Base-by-base conservation (phyloP, 2,797 vertebrate species). In the Dicrostonyx torquatus region DNA sequence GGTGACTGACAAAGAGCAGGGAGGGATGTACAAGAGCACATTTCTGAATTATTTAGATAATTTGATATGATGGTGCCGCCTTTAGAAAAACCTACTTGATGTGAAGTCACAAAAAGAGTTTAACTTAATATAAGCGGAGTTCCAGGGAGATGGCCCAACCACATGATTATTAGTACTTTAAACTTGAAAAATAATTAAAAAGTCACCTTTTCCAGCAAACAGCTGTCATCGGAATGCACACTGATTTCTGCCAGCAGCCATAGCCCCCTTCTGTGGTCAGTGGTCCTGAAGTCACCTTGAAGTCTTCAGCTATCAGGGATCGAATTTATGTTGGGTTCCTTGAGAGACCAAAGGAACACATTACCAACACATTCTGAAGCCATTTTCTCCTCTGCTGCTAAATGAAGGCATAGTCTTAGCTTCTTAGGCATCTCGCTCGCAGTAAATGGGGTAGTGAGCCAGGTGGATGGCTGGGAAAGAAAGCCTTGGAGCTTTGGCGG, bases 31-130 rank as follows among this genome's bases (percentile, higher is more conserved):
- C 53, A 78, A 96, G 86, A 83, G 87, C 93, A 97, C 95, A 93
- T 95, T 97, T 96, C 20, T 96, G 93, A 96, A 97, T 97, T 97
- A 97, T 97, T 96, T 94, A 93, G 93, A 97, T 97, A 95, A 97
- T 97, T 97, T 94, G 85, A 87, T 88, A 93, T 62, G 92, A 94
- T 17, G 76, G 24, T 92, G 43, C 12, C 72, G 90, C 45, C 60
- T 95, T 79, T 9, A 26, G 79, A 64, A 95, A 97, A 94, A 66
- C 80, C 58, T 50, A 91, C 64, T 94, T 88, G 48, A 83, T 96
- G 6, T 24, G 60, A 94, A 93, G 62, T 94, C 92, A 76, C 79
- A 94, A 43, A 68, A 83, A 31, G 73, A 87, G 79, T 29, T 75
- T 90, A 50, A 85, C 50, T 91, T 78, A 70, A 45, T 64, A 43